Evolutionary conservation across 2,888 invertebrate genomes (phyloP).

Genomic region (Temnothorax ravouxi): DNA sequence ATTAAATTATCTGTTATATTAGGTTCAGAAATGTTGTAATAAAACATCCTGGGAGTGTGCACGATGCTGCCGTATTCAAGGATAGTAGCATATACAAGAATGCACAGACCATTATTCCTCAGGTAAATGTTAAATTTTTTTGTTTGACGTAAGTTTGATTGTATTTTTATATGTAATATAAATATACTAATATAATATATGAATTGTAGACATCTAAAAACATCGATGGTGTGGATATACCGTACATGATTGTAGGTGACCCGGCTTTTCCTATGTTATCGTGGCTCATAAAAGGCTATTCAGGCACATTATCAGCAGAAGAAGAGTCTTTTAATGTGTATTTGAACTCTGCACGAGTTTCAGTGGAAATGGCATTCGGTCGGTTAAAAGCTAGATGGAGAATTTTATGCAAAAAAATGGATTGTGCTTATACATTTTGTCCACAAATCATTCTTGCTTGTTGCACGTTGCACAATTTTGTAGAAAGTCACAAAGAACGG

Average conservation of each 20-base stretch:
- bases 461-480: constrained; percentile 9
- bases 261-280: constrained; percentile 65
- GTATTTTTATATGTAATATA: background rate
- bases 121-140: constrained; percentile 1
- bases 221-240: background rate
- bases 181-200: constrained; percentile 1
- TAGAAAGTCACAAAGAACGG: background rate
- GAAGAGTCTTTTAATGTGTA: constrained; percentile 74
- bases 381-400: constrained; percentile 76
- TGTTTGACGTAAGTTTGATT: background rate
- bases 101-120: background rate
- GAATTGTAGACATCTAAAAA: background rate
- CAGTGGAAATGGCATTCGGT: constrained; percentile 76
- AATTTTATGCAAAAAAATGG: constrained; percentile 51
- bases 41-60: constrained; percentile 10
- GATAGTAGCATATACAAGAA: background rate
- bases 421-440: constrained; percentile 11
- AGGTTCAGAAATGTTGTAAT: constrained; percentile 34
- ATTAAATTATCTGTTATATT: constrained; percentile 60
- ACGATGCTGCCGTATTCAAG: constrained; percentile 19
- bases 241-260: constrained; percentile 49
- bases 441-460: constrained; percentile 37
- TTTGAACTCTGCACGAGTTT: constrained; percentile 63
- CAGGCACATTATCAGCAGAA: constrained; percentile 58
- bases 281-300: constrained; percentile 61